Percentiles rank a stretch among this genome's conserved stretches.
Evolutionary conservation across 2,888 invertebrate species (phyloP).

Genomic region (Cryptus viduatorius): DNA sequence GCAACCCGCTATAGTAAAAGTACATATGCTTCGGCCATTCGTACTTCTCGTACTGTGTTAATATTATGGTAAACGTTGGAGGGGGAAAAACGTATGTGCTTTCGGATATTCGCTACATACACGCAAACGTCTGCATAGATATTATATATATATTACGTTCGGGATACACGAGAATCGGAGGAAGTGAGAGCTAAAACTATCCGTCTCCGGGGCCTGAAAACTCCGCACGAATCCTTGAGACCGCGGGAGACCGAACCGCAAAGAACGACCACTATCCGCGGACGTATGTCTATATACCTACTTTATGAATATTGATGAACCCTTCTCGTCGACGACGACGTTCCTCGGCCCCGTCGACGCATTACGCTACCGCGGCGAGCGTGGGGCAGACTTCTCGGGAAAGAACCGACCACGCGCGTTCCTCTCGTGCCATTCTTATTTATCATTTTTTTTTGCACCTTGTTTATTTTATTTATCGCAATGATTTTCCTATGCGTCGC

Average conservation of each 20-base stretch:
- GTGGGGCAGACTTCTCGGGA: slow-evolving; percentile 24
- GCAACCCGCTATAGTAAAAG: slow-evolving; percentile 25
- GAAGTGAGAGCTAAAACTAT: neutral
- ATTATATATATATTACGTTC: neutral
- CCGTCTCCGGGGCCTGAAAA: neutral
- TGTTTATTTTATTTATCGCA: neutral
- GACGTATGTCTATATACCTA: slow-evolving; percentile 34
- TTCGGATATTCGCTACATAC: no score
- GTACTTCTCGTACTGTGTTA: slow-evolving; percentile 7
- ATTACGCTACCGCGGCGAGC: slow-evolving; percentile 28
- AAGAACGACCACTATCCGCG: slow-evolving; percentile 23
- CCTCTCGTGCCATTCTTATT: slow-evolving; percentile 58
- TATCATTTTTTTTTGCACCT: slow-evolving; percentile 24
- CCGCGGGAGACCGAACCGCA: slow-evolving; percentile 74
- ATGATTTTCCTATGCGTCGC: slow-evolving; percentile 38
- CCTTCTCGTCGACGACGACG: slow-evolving; percentile 76
- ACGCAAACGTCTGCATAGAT: no score
- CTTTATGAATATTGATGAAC: slow-evolving; percentile 84
- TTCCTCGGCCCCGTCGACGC: slow-evolving; percentile 76
- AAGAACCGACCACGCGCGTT: slow-evolving; percentile 59
- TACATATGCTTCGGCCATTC: slow-evolving; percentile 9
- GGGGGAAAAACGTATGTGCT: slow-evolving; percentile 19
- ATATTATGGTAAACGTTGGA: neutral
- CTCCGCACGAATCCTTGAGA: slow-evolving; percentile 80
- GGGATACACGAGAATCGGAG: neutral